phyloP scores from a whole-genome alignment of 2,797 vertebrate genomes.

The Macroramphosus scolopax region DNA sequence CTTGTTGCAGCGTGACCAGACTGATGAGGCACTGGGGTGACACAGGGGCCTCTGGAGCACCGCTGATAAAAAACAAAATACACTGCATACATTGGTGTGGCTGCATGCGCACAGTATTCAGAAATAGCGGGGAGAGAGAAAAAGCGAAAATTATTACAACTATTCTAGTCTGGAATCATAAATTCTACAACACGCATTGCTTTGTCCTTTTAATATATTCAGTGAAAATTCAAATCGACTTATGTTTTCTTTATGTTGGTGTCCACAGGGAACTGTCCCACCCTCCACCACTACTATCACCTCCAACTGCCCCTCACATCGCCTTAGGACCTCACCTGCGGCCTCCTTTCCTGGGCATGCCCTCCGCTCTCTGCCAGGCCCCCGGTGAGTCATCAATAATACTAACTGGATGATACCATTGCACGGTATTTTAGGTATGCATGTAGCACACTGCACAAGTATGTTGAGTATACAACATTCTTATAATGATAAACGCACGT shows the following conservation, averaged over 20 bases:
- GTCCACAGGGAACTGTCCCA: slow-evolving; percentile 83
- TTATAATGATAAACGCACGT: too few relatives aligned
- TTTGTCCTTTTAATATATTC: not conserved
- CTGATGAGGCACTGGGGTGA: slow-evolving; percentile 78
- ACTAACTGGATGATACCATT: not conserved
- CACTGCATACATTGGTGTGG: slow-evolving; percentile 49
- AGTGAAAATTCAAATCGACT: slow-evolving; percentile 2
- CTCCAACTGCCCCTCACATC: slow-evolving; percentile 91
- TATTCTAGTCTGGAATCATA: too few relatives aligned
- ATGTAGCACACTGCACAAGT: too few relatives aligned
- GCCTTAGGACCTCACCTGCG: slow-evolving; percentile 91
- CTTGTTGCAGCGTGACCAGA: slow-evolving; percentile 76
- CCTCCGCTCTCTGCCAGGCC: slow-evolving; percentile 91
- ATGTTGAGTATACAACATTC: too few relatives aligned
- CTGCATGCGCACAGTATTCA: slow-evolving; percentile 22
- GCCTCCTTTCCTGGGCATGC: slow-evolving; percentile 92
- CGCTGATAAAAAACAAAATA: slow-evolving; percentile 78
- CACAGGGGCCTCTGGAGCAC: slow-evolving; percentile 66
- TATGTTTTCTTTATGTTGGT: slow-evolving; percentile 34
- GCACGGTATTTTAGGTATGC: not conserved
- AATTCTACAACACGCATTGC: not conserved
- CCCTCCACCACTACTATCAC: slow-evolving; percentile 89
- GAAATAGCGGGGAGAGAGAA: too few relatives aligned
- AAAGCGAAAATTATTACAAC: slow-evolving; percentile 7
- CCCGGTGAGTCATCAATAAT: slow-evolving; percentile 82